Conservation (phyloP, 2,888 invertebrate genomes). For the Aporophyla nigra region DNA sequence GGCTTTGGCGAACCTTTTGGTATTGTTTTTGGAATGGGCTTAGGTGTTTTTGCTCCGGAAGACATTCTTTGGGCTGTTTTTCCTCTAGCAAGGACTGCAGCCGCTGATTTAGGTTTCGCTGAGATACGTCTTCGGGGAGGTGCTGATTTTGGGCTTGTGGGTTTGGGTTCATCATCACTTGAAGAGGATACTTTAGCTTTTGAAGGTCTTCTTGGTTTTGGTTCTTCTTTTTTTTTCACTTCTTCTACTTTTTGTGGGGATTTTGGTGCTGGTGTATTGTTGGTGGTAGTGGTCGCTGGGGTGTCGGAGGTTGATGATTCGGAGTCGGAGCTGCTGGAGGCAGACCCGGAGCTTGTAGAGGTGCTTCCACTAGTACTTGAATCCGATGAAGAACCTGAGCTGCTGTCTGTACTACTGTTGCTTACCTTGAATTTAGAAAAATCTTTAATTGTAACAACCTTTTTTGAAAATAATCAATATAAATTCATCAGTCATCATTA, state of each 20-base stretch:
- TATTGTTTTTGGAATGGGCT: conserved; percentile 82
- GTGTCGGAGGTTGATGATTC: conserved; percentile 92
- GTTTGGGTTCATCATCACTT: conserved; percentile 92
- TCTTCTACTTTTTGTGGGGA: conserved; percentile 85
- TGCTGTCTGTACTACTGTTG: conserved; percentile 91
- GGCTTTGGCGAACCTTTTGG: conserved; percentile 79
- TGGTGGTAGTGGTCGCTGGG: conserved; percentile 71
- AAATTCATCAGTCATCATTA: neutral
- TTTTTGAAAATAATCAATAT: neutral
- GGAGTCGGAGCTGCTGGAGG: conserved; percentile 93
- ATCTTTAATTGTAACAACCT: neutral
- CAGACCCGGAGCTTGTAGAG: conserved; percentile 93
- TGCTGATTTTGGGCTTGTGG: conserved; percentile 79
- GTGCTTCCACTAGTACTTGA: conserved; percentile 93
- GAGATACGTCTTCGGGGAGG: conserved; percentile 89
- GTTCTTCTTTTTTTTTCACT: conserved; percentile 81
- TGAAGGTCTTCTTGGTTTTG: conserved; percentile 79
- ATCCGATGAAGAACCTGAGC: conserved; percentile 93
- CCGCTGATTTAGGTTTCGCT: conserved; percentile 92
- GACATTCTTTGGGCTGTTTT: conserved; percentile 78
- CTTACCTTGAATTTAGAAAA: conserved; percentile 78
- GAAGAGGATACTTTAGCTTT: conserved; percentile 90
- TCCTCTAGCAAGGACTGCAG: conserved; percentile 91
- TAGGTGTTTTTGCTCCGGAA: conserved; percentile 86
- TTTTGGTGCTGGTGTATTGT: conserved; percentile 76